Evolutionary conservation across 2,113 vertebrate species (phyloP).

Genomic region (Notothenia rossii): DNA sequence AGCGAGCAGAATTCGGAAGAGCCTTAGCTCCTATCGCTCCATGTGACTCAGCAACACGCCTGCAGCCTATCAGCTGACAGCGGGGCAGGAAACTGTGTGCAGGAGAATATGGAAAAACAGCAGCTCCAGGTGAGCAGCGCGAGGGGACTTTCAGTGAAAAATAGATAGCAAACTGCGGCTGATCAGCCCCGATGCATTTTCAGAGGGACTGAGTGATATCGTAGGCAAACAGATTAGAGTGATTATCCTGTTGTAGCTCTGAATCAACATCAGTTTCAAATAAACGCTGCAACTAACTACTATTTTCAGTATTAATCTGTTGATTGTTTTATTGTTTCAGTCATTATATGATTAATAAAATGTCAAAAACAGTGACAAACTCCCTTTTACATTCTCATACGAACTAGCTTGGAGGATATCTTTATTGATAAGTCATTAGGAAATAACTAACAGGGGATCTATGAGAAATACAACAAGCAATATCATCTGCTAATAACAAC

Average conservation of each 20-base stretch:
- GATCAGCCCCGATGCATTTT: background rate
- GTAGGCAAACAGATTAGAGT: too few relatives aligned
- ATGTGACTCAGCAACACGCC: conserved; percentile 69
- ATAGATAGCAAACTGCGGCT: background rate
- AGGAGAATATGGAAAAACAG: conserved; percentile 25
- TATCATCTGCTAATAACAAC: background rate
- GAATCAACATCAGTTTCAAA: background rate
- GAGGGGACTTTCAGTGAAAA: background rate
- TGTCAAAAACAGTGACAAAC: background rate
- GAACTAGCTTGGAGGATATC: too few relatives aligned
- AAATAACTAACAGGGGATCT: background rate
- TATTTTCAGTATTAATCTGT: background rate
- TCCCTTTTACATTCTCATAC: background rate
- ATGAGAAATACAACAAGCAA: background rate
- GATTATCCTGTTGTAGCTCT: background rate
- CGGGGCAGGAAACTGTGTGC: conserved; percentile 36
- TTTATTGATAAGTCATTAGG: background rate
- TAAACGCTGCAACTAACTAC: too few relatives aligned
- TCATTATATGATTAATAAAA: background rate
- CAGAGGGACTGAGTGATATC: background rate
- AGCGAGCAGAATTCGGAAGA: background rate
- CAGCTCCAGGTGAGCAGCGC: conserved; percentile 31
- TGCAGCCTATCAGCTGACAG: conserved; percentile 67
- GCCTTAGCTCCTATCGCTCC: conserved; percentile 34
- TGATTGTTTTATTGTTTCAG: background rate